A percentile compares a stretch with the other conserved stretches of the same genome.
Evolutionary conservation across 2,888 invertebrate species (phyloP).

Genomic region (Drosophila pseudotakahashii): DNA sequence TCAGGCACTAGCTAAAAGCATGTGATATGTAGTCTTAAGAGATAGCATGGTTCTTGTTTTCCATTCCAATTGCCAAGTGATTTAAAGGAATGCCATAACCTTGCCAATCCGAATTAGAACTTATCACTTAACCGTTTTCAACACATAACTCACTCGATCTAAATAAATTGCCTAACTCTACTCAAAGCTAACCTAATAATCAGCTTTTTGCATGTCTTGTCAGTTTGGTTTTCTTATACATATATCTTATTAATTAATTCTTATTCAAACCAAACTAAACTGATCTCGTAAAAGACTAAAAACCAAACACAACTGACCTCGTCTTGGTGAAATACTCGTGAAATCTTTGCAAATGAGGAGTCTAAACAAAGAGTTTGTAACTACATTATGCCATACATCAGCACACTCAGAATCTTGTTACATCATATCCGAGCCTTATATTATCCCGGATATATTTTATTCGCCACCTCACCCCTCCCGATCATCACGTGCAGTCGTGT

Average conservation of each 20-base stretch:
- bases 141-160: not conserved
- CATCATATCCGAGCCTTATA: conserved; percentile 15
- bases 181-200: conserved; percentile 4
- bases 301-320: conserved; percentile 28
- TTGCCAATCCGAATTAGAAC: not conserved
- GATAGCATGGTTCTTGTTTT: not conserved
- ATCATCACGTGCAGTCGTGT: conserved; percentile 43
- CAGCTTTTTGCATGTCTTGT: conserved; percentile 42
- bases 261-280: conserved; percentile 5
- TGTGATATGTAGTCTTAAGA: not conserved
- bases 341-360: conserved; percentile 64
- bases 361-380: conserved; percentile 6
- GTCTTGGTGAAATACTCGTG: conserved; percentile 18
- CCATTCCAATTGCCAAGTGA: not conserved
- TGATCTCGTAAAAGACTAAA: not conserved
- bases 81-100: not conserved
- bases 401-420: conserved; percentile 19
- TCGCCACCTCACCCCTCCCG: conserved; percentile 15
- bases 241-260: conserved; percentile 4
- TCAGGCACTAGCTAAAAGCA: not conserved
- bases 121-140: not conserved
- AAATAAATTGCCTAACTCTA: conserved; percentile 1
- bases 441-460: conserved; percentile 22
- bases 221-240: conserved; percentile 18
- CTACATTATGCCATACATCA: conserved; percentile 25